Evolutionary conservation across 2,113 vertebrate species (phyloP).

Genomic region (Symphodus melops): DNA sequence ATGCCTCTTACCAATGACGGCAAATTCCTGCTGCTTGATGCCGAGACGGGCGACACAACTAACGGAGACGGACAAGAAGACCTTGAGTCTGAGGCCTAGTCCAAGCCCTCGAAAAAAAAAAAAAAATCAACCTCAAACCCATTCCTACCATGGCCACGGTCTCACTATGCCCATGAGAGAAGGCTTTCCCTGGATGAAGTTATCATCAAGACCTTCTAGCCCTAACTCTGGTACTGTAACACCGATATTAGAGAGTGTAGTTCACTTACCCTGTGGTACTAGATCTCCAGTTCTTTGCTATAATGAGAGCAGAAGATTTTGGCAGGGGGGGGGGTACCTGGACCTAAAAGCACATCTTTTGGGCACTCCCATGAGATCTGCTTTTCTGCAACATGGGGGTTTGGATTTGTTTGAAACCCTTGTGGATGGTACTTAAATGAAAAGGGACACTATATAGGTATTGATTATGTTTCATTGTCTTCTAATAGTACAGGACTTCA

Average conservation of each 20-base stretch:
- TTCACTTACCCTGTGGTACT: conserved; percentile 30
- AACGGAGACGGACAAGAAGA: conserved; percentile 82
- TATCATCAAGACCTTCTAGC: conserved; percentile 5
- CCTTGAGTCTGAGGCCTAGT: conserved; percentile 93
- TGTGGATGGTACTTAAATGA: conserved; percentile 22
- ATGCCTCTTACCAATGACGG: conserved; percentile 93
- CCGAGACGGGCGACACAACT: conserved; percentile 75
- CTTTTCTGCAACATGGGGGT: conserved; percentile 25
- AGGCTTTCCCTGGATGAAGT: conserved; percentile 17
- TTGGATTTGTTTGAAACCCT: conserved; percentile 22
- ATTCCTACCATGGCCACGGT: neutral
- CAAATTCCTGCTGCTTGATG: conserved; percentile 91
- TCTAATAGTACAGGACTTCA: conserved; percentile 15
- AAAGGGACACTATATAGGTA: conserved; percentile 47
- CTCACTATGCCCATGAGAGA: conserved; percentile 1
- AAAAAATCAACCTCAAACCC: neutral
- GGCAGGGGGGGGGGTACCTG: neutral
- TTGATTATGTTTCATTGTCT: conserved; percentile 23
- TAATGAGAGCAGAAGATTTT: conserved; percentile 1
- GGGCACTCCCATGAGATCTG: conserved; percentile 1
- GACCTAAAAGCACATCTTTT: conserved; percentile 12
- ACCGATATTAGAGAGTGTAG: conserved; percentile 33
- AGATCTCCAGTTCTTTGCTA: conserved; percentile 13
- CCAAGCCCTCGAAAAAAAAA: too few relatives aligned
- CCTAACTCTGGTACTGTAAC: conserved; percentile 53